Percentiles rank a stretch among this genome's conserved stretches.
Evolutionary conservation across 2,113 vertebrate species (phyloP).

Genomic region (Oncorhynchus gorbuscha): DNA sequence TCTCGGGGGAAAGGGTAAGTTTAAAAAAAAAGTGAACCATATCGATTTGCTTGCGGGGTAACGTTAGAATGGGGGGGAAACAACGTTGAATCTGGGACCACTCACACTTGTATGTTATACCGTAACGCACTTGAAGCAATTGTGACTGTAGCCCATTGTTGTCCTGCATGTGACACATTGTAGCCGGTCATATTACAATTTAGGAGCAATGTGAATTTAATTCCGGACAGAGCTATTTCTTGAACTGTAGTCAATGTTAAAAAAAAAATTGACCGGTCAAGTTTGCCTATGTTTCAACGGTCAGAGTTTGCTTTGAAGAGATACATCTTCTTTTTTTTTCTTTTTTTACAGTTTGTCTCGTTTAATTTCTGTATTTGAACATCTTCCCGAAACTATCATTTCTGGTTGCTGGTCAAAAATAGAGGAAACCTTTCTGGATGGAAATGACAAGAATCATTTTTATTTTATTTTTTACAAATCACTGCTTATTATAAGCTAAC

Average conservation of each 20-base stretch:
- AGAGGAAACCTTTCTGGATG: no score
- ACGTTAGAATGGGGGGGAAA: background rate
- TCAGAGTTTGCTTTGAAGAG: no score
- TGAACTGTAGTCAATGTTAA: background rate
- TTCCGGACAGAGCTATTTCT: background rate
- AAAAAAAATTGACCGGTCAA: background rate
- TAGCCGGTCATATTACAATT: background rate
- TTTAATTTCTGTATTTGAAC: no score
- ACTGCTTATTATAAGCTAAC: no score
- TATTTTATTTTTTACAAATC: no score
- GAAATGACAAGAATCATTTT: no score
- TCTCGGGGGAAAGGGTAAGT: constrained; percentile 87
- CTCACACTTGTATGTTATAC: background rate
- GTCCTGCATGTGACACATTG: background rate
- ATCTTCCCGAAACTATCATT: no score
- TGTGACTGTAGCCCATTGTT: background rate
- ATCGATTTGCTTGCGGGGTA: constrained; percentile 6
- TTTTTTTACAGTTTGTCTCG: no score
- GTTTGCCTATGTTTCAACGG: no score
- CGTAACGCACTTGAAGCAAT: background rate
- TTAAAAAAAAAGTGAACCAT: constrained; percentile 36
- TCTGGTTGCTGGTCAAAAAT: no score
- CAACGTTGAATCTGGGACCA: constrained; percentile 6
- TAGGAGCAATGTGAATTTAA: background rate
- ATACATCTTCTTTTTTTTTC: no score